Conservation (phyloP, 2,113 vertebrate species). For the Thalassoma bifasciatum region DNA sequence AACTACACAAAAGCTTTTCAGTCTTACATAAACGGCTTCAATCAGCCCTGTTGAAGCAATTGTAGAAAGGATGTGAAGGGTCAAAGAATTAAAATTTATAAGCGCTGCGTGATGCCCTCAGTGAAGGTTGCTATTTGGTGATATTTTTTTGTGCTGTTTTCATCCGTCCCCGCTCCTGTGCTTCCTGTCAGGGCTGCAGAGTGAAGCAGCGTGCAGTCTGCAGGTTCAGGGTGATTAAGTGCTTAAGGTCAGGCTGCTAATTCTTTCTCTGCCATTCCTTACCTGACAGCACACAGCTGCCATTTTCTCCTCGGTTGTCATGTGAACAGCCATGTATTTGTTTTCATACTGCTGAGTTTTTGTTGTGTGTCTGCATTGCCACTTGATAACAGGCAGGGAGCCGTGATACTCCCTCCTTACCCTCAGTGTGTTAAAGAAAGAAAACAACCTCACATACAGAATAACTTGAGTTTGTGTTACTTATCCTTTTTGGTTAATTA, state of each 20-base stretch:
- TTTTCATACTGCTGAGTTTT: constrained; percentile 36
- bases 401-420: background rate
- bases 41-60: constrained; percentile 40
- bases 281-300: constrained; percentile 69
- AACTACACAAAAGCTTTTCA: constrained; percentile 38
- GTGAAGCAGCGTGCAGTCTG: constrained; percentile 63
- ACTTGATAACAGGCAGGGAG: background rate
- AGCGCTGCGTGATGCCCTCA: constrained; percentile 59
- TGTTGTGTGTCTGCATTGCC: background rate
- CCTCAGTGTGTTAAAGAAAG: background rate
- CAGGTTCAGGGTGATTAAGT: constrained; percentile 78
- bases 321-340: constrained; percentile 65
- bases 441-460: background rate
- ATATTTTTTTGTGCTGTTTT: constrained; percentile 9
- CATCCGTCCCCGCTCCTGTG: constrained; percentile 2
- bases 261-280: constrained; percentile 71
- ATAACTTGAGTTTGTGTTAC: background rate
- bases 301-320: constrained; percentile 63
- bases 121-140: constrained; percentile 57
- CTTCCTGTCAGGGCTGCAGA: constrained; percentile 50
- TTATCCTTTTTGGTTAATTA: background rate
- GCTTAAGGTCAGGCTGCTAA: constrained; percentile 81
- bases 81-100: constrained; percentile 65
- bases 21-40: constrained; percentile 46
- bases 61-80: constrained; percentile 46